Base-by-base conservation (phyloP, 1,140 invertebrate genomes). In the Acromyrmex charruanus region DNA sequence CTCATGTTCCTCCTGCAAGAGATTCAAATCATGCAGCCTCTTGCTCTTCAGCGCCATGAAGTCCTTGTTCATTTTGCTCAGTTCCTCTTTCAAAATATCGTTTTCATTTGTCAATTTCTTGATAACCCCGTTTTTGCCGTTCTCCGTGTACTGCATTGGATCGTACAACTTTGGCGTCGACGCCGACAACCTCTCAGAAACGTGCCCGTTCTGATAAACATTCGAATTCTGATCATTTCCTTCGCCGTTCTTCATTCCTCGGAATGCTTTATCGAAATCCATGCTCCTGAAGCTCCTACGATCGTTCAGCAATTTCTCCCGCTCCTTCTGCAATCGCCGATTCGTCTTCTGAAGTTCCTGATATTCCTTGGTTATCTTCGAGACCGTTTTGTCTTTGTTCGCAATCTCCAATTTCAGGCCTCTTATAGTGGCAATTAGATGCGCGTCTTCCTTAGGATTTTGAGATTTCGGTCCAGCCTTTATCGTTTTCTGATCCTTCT, bases 301-400 rank as follows among this genome's bases (percentile, higher is more conserved):
- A 80, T 95, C 94, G 55, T 95, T 95, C 10, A 95, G 71, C 35
- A 95, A 92, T 91, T 95, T 96, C 92, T 98, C 97, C 85, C 97
- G 96, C 92, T 98, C 97, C 82, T 97, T 97, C 91, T 98, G 97
- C 86, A 98, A 92, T 92, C 96, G 96, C 77, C 96, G 94, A 91
- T 97, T 97, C 28, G 97, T 97, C 91, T 97, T 98, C 88, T 96
- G 97, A 25, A 97, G 91, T 63, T 98, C 97, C 25, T 98, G 97
- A 35, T 97, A 95, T 89, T 98, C 97, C 81, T 97, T 96, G 14
- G 96, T 97, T 2, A 98, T 93, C 81, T 97, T 97, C 31, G 95
- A 93, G 58, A 98, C 96, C 1, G 96, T 95, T 87, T 97, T 97
- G 80, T 98, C 97, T 91, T 98, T 98, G 51, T 96, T 96, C 9